Evolutionary conservation across 2,113 vertebrate species (phyloP).

Genomic region (Pristiophorus japonicus): DNA sequence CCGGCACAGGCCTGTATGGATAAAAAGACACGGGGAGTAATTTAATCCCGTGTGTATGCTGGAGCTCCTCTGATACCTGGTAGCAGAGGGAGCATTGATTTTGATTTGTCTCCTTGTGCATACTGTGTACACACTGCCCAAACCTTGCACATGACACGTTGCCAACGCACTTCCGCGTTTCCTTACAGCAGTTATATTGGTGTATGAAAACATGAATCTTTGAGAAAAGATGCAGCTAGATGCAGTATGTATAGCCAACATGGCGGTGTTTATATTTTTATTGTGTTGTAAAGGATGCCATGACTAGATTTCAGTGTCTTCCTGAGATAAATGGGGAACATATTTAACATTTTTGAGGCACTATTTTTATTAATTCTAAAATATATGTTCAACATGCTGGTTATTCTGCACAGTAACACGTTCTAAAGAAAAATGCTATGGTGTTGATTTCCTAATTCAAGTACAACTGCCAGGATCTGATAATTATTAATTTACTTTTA

Average conservation of each 20-base stretch:
- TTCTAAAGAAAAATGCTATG: neutral
- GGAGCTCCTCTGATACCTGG: neutral
- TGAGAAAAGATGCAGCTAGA: neutral
- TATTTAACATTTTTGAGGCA: neutral
- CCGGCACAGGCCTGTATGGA: neutral
- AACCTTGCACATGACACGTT: conserved; percentile 50
- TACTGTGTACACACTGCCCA: neutral
- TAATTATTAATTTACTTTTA: neutral
- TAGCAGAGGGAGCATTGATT: neutral
- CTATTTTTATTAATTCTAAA: neutral
- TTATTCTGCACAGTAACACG: neutral
- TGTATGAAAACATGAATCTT: neutral
- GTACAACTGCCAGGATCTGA: neutral
- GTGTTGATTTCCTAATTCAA: neutral
- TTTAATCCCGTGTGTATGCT: too few relatives aligned
- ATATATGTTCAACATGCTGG: neutral
- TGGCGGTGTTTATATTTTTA: neutral
- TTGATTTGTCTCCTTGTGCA: neutral
- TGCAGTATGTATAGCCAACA: neutral
- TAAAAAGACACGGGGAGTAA: neutral
- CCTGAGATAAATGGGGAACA: neutral
- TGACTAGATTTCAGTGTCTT: neutral
- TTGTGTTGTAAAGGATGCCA: neutral
- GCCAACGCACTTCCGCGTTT: conserved; percentile 42
- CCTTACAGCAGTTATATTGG: neutral